Evolutionary conservation across 2,113 vertebrate genomes (phyloP), one percentile per base, ranked within the genome.

Genomic region (Verasper variegatus): DNA sequence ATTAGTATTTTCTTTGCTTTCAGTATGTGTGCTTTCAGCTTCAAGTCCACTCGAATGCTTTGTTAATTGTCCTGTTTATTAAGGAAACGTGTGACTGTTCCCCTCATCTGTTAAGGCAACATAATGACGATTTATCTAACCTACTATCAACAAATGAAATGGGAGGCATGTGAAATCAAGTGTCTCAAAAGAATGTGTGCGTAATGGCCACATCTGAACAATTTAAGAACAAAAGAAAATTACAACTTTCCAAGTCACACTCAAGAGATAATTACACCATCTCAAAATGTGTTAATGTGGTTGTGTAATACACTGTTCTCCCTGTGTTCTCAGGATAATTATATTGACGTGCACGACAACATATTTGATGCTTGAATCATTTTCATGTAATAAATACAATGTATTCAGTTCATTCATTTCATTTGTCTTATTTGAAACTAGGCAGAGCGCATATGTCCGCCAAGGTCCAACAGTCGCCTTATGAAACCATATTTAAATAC

Each of bases 61-160:
- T 68, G 47, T 75, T 85, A 52, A 68, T 54, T 2, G 24, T 51
- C 45, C 3, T 20, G 52, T 13, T 66, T 45, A 37, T 20, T 60
- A 20, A n/a, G 12, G 9, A 58, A 56, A 49, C 45, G 51, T 59
- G 31, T 17, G 27, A 12, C n/a, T 18, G 21, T 40, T 23, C 31
- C 13, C 51, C 21, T 54, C 18, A 56, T 4, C 21, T 45, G 9
- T 62, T 42, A 17, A 24, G 20, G 20, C 59, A 37, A 54, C 35
- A 74, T 35, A 55, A 20, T 9, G 31, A 58, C 21, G 7, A 62
- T 18, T 51, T 57, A 31, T 58, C 2, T 18, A 13, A 59, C 15
- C 26, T 27, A 3, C 7, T 31, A 11, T 71, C 37, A 56, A 73
- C 59, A 71, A 27, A n/a, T 14, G 14, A 64, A 75, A 62, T 24